Conservation (phyloP, 2,113 vertebrate genomes). For the Trichomycterus rosablanca region DNA sequence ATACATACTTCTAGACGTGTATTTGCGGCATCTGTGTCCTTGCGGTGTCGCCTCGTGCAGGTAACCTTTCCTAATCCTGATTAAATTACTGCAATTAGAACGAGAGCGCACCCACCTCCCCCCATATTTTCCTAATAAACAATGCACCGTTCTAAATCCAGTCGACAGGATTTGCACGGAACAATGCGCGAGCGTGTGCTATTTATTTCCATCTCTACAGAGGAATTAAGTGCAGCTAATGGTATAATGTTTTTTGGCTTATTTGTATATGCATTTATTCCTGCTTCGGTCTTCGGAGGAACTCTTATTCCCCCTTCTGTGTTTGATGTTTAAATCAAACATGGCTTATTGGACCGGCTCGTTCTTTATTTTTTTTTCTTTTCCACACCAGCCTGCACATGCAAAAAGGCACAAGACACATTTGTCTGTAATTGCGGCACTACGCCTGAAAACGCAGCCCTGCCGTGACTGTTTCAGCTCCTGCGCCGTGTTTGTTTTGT, state of each 20-base stretch:
- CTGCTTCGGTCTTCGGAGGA: constrained; percentile 25
- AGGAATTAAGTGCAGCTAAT: constrained; percentile 72
- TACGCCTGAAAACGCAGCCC: constrained; percentile 59
- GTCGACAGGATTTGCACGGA: constrained; percentile 69
- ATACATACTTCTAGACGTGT: too few relatives aligned
- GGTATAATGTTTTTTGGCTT: constrained; percentile 64
- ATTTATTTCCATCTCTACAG: constrained; percentile 71
- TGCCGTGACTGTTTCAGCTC: constrained; percentile 36
- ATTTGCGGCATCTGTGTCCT: constrained; percentile 59
- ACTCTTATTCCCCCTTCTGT: constrained; percentile 53
- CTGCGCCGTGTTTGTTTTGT: constrained; percentile 55
- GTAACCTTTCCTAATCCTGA: constrained; percentile 74
- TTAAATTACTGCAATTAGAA: constrained; percentile 76
- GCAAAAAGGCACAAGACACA: constrained; percentile 43
- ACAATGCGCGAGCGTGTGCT: constrained; percentile 58
- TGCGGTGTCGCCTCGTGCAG: constrained; percentile 62
- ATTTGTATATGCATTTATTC: constrained; percentile 54
- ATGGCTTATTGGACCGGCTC: constrained; percentile 62
- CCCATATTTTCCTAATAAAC: constrained; percentile 69
- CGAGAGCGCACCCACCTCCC: constrained; percentile 60
- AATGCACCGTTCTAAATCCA: constrained; percentile 67
- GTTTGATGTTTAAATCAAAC: constrained; percentile 69
- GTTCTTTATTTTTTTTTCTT: constrained; percentile 35
- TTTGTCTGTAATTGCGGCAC: constrained; percentile 71
- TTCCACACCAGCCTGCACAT: constrained; percentile 24